A percentile compares a stretch with the other conserved stretches of the same genome.
phyloP scores from a whole-genome alignment of 53 echinoderm and acorn worm species.

The Henricia sp. region DNA sequence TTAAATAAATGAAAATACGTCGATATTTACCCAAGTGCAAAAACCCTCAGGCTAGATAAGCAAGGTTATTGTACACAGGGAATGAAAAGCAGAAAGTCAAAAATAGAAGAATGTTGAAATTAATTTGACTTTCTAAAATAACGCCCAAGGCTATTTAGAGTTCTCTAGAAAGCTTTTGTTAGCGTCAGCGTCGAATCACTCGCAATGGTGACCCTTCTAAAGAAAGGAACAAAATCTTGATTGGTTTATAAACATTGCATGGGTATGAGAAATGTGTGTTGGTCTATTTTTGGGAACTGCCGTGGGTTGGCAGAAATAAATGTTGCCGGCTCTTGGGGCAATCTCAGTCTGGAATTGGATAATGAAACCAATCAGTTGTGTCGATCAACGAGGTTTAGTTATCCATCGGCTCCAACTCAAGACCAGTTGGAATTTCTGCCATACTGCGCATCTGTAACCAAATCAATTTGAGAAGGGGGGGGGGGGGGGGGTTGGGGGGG shows the following conservation, averaged over 20 bases:
- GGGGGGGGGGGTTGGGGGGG: not conserved
- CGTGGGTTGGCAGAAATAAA: slow-evolving; percentile 43
- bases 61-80: slow-evolving; percentile 51
- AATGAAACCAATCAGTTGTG: slow-evolving; percentile 56
- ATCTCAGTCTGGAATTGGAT: slow-evolving; percentile 41
- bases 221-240: slow-evolving; percentile 11
- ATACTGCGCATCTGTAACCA: not conserved
- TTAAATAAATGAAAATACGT: slow-evolving; percentile 1
- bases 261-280: slow-evolving; percentile 8
- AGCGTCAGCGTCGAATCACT: not conserved
- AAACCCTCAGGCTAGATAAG: slow-evolving; percentile 28
- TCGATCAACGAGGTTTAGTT: slow-evolving; percentile 55
- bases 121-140: slow-evolving; percentile 48
- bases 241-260: slow-evolving; percentile 53
- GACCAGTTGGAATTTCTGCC: slow-evolving; percentile 2
- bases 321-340: slow-evolving; percentile 32
- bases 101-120: slow-evolving; percentile 21
- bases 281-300: slow-evolving; percentile 20
- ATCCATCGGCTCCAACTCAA: slow-evolving; percentile 21
- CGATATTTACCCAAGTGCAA: slow-evolving; percentile 25
- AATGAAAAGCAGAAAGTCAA: no score
- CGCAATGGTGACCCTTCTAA: not conserved
- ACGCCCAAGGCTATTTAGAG: slow-evolving; percentile 28
- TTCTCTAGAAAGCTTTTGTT: slow-evolving; percentile 14
- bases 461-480: slow-evolving; percentile 14